phyloP scores from a whole-genome alignment of 2,888 invertebrate species.

The Plebejus melissa region DNA sequence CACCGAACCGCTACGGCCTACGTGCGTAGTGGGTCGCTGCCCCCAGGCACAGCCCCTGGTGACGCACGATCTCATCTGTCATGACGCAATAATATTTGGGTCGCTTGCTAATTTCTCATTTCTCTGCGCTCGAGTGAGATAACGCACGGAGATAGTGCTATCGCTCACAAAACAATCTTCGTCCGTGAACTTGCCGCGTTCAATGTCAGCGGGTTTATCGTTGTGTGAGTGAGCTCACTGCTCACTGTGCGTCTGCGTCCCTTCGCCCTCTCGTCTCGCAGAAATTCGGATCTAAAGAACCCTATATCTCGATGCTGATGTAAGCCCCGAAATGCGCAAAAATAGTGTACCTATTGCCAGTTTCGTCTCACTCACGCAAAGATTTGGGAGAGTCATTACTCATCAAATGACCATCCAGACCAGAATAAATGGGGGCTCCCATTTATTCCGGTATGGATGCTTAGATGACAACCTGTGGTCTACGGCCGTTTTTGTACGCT shows the following conservation, averaged over 20 bases:
- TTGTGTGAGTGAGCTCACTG: neutral
- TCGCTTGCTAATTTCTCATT: slow-evolving; percentile 16
- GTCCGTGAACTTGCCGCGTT: slow-evolving; percentile 25
- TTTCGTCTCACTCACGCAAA: neutral
- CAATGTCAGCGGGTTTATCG: slow-evolving; percentile 23
- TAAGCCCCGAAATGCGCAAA: neutral
- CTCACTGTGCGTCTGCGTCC: too few species aligned
- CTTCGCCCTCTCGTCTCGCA: neutral
- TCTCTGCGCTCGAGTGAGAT: neutral
- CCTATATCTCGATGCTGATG: neutral
- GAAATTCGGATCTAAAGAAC: neutral
- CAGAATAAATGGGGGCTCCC: too few species aligned
- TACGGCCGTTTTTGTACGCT: too few species aligned
- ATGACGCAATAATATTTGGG: slow-evolving; percentile 12
- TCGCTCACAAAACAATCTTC: slow-evolving; percentile 21
- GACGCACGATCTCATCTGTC: neutral
- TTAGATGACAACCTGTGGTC: neutral
- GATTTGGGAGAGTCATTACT: neutral
- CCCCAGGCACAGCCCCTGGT: too few species aligned
- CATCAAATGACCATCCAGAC: too few species aligned
- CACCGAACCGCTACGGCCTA: too few species aligned
- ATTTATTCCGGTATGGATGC: neutral
- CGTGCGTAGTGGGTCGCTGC: neutral
- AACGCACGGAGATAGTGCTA: slow-evolving; percentile 12
- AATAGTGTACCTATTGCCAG: neutral